Evolutionary conservation across 30 jellyfish, hydroid and myxozoan genomes (phyloP).

Genomic region (Thelohanellus kitauei): DNA sequence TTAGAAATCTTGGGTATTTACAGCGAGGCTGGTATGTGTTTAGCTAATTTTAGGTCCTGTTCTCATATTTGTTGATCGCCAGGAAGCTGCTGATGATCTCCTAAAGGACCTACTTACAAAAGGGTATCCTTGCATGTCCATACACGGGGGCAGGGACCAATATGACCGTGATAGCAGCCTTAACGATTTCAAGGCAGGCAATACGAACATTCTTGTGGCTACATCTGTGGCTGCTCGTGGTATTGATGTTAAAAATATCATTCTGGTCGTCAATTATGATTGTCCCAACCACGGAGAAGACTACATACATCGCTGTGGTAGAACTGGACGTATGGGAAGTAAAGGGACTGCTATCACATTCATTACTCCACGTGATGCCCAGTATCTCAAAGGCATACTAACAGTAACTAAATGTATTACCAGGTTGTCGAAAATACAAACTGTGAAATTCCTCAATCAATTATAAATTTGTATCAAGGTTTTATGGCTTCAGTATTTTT

Average conservation of each 20-base stretch:
- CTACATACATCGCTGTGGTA: slow-evolving; percentile 83
- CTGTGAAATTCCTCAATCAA: too few species aligned
- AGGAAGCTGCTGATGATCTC: slow-evolving; percentile 60
- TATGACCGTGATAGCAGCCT: slow-evolving; percentile 83
- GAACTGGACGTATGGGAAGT: slow-evolving; percentile 95
- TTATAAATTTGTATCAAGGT: too few species aligned
- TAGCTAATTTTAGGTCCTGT: slow-evolving; percentile 13
- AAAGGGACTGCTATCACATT: slow-evolving; percentile 74
- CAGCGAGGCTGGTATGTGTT: slow-evolving; percentile 51
- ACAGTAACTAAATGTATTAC: too few species aligned
- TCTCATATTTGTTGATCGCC: slow-evolving; percentile 64
- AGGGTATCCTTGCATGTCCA: slow-evolving; percentile 73
- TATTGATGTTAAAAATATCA: slow-evolving; percentile 59
- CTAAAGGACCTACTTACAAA: slow-evolving; percentile 50
- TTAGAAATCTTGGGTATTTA: slow-evolving; percentile 53
- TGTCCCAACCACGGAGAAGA: slow-evolving; percentile 96
- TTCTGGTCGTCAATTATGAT: slow-evolving; percentile 50
- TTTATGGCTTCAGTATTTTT: too few species aligned
- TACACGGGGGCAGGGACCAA: slow-evolving; percentile 98
- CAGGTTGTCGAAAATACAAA: too few species aligned
- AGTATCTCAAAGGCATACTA: background rate
- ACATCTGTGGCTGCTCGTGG: slow-evolving; percentile 99
- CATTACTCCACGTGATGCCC: slow-evolving; percentile 50
- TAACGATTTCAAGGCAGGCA: slow-evolving; percentile 74
- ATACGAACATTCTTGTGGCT: slow-evolving; percentile 49